These are phyloP conservation scores for Coregonus clupeaformis DNA, from an alignment of 2,113 vertebrate genomes.

Conservation along the genomic window DNA sequence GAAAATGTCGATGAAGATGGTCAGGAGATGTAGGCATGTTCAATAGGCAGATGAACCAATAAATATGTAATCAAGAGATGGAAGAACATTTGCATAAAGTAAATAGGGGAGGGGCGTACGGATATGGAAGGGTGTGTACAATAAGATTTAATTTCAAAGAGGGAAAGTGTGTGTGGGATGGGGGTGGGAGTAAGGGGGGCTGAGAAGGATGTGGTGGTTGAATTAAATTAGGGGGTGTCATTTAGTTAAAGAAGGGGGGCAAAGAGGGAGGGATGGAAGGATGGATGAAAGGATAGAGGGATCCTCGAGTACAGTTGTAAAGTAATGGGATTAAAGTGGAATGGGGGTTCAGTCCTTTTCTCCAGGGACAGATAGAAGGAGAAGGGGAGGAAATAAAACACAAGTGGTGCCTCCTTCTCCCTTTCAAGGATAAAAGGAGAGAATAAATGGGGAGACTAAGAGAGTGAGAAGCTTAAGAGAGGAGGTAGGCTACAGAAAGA, in stretches of 20 bases:
- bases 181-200: slow-evolving; percentile 1
- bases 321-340: slow-evolving; percentile 46
- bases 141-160: slow-evolving; percentile 17
- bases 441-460: background rate
- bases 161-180: background rate
- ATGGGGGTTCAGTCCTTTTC: slow-evolving; percentile 2
- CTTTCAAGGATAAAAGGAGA: background rate
- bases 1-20: slow-evolving; percentile 9
- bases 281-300: slow-evolving; percentile 19
- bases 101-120: slow-evolving; percentile 1
- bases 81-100: slow-evolving; percentile 20
- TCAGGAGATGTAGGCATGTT: slow-evolving; percentile 19
- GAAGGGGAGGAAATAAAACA: too few species aligned
- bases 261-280: background rate
- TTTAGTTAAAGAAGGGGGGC: slow-evolving; percentile 44
- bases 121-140: background rate
- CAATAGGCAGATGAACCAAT: slow-evolving; percentile 15
- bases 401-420: background rate
- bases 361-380: background rate
- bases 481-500: background rate
- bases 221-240: slow-evolving; percentile 59
- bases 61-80: slow-evolving; percentile 50
- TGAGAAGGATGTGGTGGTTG: slow-evolving; percentile 36
- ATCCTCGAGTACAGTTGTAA: slow-evolving; percentile 31
- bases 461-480: background rate